Evolutionary conservation across 2,797 vertebrate species (phyloP), one percentile per base, ranked within the genome.

Genomic region (Malacoraja senta): DNA sequence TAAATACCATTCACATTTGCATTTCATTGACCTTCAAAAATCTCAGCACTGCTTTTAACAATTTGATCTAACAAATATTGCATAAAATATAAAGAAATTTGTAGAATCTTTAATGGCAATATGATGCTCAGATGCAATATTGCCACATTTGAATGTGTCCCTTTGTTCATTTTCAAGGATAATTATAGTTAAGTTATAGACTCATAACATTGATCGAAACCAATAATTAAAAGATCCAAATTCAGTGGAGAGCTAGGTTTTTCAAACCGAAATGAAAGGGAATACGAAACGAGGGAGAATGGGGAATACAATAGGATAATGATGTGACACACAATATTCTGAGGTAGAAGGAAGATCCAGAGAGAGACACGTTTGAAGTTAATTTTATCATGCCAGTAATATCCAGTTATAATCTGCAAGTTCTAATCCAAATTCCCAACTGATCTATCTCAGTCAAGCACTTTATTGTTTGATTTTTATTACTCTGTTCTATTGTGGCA

Each of bases 161-260:
- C 78, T 24, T 7, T 35, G 84, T 88, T 68, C 61, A 68, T 88
- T 68, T 68, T 63, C 32, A 68, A 86, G 83, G 58, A 65, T 86
- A 86, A 88, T 88, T 88, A 88, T 68, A 68, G 84, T 88, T 86
- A 17, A 86, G 29, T 65, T 68, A 21, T 68, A 63, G 17, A 68
- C 84, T 9, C 61, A 10, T 88, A 88, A 35, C 63, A 88, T 68
- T 88, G 84, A 88, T 68, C 17, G n/a, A 58, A 68, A 35, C 63
- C n/a, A 88, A 88, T 88, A 88, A 88, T 88, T 88, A 88, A 63
- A 68, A n/a, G 29, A 88, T 88, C 17, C n/a, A 68, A 32, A 88
- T 88, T 88, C 63, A 88, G 84, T 68, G n/a, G 84, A 68, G 63
- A 88, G n/a, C 17, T 35, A 9, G n/a, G 63, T 17, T 86, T 68